Evolutionary conservation across 2,797 vertebrate genomes (phyloP).

Genomic region (Urocyon cinereoargenteus): DNA sequence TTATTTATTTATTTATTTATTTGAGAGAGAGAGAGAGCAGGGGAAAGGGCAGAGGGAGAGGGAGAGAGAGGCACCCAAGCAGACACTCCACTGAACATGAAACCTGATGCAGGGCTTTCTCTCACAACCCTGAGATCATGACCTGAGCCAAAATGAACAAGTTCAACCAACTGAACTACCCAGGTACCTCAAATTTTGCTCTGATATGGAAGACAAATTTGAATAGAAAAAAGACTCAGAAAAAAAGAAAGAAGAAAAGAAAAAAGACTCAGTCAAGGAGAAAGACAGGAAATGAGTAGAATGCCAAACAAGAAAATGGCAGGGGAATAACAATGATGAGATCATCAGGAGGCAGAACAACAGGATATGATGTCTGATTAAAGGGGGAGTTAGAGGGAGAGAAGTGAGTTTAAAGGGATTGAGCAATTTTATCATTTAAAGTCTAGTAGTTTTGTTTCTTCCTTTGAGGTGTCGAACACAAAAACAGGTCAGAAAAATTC

Average conservation of each 20-base stretch:
- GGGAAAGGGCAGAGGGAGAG: not conserved
- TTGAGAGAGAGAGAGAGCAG: not conserved
- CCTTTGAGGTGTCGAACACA: not conserved
- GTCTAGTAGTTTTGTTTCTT: not conserved
- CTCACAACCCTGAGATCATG: not conserved
- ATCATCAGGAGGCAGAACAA: not conserved
- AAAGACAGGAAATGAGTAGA: not conserved
- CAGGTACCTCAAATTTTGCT: not conserved
- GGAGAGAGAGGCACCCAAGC: not conserved
- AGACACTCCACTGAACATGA: too few species aligned
- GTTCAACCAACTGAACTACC: not conserved
- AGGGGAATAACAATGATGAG: not conserved
- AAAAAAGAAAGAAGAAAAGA: not conserved
- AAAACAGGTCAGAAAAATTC: not conserved
- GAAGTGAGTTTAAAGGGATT: not conserved
- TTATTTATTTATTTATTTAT: not conserved
- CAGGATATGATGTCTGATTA: not conserved
- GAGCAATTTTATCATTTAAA: not conserved
- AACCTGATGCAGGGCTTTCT: not conserved
- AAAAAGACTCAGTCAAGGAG: not conserved
- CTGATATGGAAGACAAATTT: not conserved
- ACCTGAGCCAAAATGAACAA: not conserved
- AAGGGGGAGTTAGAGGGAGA: not conserved
- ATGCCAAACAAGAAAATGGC: not conserved
- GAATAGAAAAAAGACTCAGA: not conserved